Conservation (phyloP, 2,797 vertebrate genomes). For the Oryzias sinensis region DNA sequence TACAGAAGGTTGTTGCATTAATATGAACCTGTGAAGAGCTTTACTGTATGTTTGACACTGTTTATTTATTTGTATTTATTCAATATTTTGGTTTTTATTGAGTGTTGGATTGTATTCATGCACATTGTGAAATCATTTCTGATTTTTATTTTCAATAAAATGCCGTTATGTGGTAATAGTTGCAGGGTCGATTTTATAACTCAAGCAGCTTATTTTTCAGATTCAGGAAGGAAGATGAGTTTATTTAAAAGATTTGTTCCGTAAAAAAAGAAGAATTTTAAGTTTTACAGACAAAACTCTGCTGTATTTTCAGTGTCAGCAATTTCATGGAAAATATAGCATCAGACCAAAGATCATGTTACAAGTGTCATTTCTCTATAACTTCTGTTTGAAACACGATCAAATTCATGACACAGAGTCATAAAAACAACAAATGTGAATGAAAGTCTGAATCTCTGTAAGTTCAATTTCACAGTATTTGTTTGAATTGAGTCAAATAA, state of each 20-base stretch:
- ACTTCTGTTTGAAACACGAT: too few relatives aligned
- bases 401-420: too few relatives aligned
- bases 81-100: background rate
- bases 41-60: conserved; percentile 14
- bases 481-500: too few relatives aligned
- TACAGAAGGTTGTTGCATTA: background rate
- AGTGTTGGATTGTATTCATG: background rate
- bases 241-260: background rate
- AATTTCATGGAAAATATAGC: too few relatives aligned
- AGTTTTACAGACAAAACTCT: too few relatives aligned
- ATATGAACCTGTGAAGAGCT: conserved; percentile 45
- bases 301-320: too few relatives aligned
- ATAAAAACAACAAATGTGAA: too few relatives aligned
- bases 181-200: background rate
- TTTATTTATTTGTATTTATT: conserved; percentile 56
- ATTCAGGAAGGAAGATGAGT: background rate
- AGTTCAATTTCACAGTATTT: too few relatives aligned
- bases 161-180: background rate
- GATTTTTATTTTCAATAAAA: too few relatives aligned
- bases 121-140: background rate
- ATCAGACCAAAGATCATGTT: too few relatives aligned
- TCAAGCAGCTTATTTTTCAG: background rate
- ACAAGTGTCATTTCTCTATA: too few relatives aligned
- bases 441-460: too few relatives aligned
- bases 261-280: background rate